phyloP scores from a whole-genome alignment of 2,113 vertebrate genomes.

The Glaucomys volans region DNA sequence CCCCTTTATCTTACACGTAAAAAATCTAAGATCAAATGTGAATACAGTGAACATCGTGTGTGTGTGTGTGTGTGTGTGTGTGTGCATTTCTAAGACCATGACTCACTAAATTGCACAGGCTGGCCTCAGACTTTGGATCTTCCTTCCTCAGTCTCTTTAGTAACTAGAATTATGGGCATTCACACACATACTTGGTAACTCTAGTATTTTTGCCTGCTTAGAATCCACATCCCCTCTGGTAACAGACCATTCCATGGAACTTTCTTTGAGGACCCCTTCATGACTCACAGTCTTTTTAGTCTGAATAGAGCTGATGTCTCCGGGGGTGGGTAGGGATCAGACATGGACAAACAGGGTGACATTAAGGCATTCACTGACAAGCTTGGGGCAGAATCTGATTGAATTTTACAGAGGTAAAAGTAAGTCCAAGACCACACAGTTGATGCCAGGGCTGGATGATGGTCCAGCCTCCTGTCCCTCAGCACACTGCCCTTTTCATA shows the following conservation, averaged over 20 bases:
- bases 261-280: neutral
- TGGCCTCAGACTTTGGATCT: neutral
- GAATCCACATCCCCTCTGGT: conserved; percentile 9
- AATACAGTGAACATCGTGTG: neutral
- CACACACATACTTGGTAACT: no score
- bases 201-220: neutral
- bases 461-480: neutral
- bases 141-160: neutral
- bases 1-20: neutral
- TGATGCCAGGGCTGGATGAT: neutral
- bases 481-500: neutral
- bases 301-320: neutral
- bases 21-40: neutral
- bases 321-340: neutral
- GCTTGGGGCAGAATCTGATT: neutral
- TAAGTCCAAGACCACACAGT: neutral
- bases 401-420: neutral
- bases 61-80: no score
- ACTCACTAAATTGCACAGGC: neutral
- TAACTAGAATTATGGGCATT: no score
- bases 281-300: neutral
- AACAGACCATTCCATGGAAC: neutral
- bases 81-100: neutral
- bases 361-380: neutral
- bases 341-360: neutral